Evolutionary conservation across 2,113 vertebrate species (phyloP), one percentile per base, ranked within the genome.

Genomic region (Cyprinodon brontotheroides): DNA sequence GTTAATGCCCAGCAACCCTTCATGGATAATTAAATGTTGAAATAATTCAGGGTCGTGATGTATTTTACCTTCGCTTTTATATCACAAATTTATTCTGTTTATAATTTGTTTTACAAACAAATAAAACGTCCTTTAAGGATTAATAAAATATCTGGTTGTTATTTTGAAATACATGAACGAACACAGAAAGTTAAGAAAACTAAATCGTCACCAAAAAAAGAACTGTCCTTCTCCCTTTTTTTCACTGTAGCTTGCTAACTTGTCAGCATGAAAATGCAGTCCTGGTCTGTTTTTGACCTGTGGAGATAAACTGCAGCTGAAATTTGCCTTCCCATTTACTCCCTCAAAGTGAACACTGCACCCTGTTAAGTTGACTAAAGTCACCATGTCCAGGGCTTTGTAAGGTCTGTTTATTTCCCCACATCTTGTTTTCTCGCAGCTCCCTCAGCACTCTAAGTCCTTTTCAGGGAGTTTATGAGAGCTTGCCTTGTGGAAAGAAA

Each of bases 391-490:
- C 81, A 59, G 77, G 72, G 90, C 91, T 92, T 91, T 92, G 89
- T 91, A 70, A 82, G 86, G 87, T 90, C 89, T 92, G 85, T 92
- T 93, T 90, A 84, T 88, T 86, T 91, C 74, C 84, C 89, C 91
- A 89, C 89, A 86, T 92, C 91, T 92, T 92, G 89, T 93, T 93
- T 91, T 93, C 92, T 89, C 86, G 86, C 84, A 84, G 84, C 81
- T 88, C 86, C 29, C 79, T 91, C 88, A 84, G 83, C 83, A 74
- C 83, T 84, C 81, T 92, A 93, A 93, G 84, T 90, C 91, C 88
- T 90, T 93, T 91, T 93, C 89, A 93, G 87, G 82, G 89, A 89
- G 83, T 93, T 91, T 92, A 91, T 89, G 91, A 92, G 84, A 78
- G 77, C 75, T 78, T 65, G 84, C 82, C 85, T 87, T n/a, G 82